Percentiles rank a stretch among this genome's conserved stretches.
Evolutionary conservation across 1,140 invertebrate species (phyloP).

Genomic region (Acromyrmex charruanus): DNA sequence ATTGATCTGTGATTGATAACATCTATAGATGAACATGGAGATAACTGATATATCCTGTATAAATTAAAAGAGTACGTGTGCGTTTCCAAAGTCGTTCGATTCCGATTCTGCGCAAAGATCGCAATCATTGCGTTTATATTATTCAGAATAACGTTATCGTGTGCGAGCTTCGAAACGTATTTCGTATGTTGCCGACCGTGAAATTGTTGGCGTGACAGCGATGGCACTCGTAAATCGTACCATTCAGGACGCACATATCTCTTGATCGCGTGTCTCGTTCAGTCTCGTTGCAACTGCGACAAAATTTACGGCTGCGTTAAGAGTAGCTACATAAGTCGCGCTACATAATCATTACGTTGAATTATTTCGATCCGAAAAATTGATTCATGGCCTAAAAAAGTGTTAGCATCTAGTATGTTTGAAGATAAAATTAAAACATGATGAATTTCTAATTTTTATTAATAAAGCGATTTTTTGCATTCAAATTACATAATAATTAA

Average conservation of each 20-base stretch:
- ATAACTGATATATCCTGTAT: neutral
- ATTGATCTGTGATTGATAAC: neutral
- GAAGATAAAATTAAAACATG: no score
- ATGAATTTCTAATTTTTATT: no score
- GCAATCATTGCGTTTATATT: neutral
- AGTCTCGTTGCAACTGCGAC: slow-evolving; percentile 13
- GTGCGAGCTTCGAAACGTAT: neutral
- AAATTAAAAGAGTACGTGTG: neutral
- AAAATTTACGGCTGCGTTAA: slow-evolving; percentile 39
- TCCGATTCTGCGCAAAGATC: slow-evolving; percentile 22
- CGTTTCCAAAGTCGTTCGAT: neutral
- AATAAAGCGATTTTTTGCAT: no score
- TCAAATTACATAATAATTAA: no score
- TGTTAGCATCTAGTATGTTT: no score
- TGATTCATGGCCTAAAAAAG: no score
- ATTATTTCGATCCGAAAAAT: slow-evolving; percentile 24
- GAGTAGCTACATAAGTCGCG: neutral
- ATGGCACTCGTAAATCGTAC: slow-evolving; percentile 37
- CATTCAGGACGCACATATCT: neutral
- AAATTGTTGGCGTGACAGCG: slow-evolving; percentile 46
- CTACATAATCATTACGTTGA: slow-evolving; percentile 7
- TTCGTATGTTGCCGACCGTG: slow-evolving; percentile 36
- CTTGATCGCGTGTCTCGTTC: slow-evolving; percentile 8
- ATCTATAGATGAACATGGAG: no score
- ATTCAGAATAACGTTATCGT: slow-evolving; percentile 24